Evolutionary conservation across 2,113 vertebrate species (phyloP).

Genomic region (Indicator maculatus): DNA sequence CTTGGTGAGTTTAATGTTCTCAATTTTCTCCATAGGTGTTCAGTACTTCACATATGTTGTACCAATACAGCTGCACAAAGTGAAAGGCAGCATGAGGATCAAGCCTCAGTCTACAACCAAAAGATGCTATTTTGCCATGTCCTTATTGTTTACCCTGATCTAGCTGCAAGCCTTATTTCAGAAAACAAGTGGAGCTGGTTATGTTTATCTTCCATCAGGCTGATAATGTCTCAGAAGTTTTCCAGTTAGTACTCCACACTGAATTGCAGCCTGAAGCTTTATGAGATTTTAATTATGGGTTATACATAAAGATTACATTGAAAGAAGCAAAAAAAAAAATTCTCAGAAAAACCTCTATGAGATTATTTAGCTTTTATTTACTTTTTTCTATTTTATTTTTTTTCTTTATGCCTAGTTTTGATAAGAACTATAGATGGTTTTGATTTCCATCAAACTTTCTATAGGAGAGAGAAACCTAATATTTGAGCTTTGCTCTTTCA

Average conservation of each 20-base stretch:
- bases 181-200: neutral
- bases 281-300: neutral
- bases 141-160: neutral
- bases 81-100: neutral
- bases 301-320: neutral
- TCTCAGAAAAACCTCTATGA: neutral
- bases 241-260: neutral
- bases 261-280: neutral
- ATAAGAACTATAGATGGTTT: neutral
- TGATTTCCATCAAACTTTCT: neutral
- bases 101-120: neutral
- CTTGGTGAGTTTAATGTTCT: neutral
- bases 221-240: neutral
- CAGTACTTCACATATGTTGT: neutral
- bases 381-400: neutral
- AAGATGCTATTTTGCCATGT: neutral
- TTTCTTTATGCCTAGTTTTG: neutral
- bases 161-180: neutral
- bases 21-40: neutral
- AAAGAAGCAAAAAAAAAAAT: neutral
- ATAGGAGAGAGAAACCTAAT: neutral
- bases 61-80: neutral
- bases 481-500: slow-evolving; percentile 28
- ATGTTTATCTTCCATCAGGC: neutral
- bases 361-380: neutral